Base-by-base conservation (phyloP, 2,113 vertebrate genomes). In the Oxyruncus cristatus region DNA sequence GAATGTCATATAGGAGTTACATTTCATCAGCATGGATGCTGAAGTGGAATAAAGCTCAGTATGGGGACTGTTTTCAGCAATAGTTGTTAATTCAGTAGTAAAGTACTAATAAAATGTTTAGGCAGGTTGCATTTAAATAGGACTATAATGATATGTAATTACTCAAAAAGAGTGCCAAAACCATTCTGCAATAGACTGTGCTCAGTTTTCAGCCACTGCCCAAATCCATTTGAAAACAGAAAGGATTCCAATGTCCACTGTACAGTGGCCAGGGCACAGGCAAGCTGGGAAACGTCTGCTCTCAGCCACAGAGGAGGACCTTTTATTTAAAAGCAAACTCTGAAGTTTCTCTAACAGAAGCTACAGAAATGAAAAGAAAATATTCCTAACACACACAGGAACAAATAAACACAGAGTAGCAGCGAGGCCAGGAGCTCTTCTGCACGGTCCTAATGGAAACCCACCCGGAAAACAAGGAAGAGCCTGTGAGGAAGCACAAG, bases 81-180 rank as follows among this genome's bases (percentile, higher is more conserved):
- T 58, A 93, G 76, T 19, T 85, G 68, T 71, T 96, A 94, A 90
- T 96, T 89, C 86, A 92, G 73, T 58, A 71, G 56, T 72, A 93
- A 96, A 94, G 70, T 82, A 82, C 83, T 94, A 95, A 87, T 75
- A 87, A 86, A 94, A 93, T 80, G 70, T 65, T 92, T 85, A 78
- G 89, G 77, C 71, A 63, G 83, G 83, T 91, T 84, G 83, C 62
- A 83, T 83, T 95, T 93, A 85, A 89, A 76, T 62, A 94, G 63
- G 42, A 61, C 56, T 52, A 10, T 81, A 89, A 94, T 78, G 30
- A 76, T 78, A 78, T 10, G 12, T 68, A 93, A 96, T 88, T 89
- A 88, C 70, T 78, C 52, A 81, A 93, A 86, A 81, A 75, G 47
- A 72, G 28, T 50, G 86, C 46, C 88, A 92, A 91, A 79, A 13